These are phyloP conservation scores for Vireo griseus DNA, from an alignment of 2,797 vertebrate genomes.

Conservation along the genomic window DNA sequence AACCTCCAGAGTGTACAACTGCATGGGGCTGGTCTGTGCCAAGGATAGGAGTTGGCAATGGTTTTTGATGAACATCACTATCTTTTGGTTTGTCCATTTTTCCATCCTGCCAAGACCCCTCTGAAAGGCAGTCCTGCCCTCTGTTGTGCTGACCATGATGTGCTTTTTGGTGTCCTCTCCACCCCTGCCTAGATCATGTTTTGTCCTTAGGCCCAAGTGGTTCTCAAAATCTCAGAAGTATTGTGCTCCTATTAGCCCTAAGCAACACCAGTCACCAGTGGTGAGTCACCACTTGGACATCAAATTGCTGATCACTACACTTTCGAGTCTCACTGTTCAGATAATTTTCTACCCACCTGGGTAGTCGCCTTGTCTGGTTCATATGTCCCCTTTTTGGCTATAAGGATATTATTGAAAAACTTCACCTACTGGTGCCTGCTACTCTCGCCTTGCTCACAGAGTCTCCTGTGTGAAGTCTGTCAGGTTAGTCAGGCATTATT, in stretches of 20 bases:
- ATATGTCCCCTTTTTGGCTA: background rate
- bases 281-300: background rate
- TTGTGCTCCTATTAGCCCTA: background rate
- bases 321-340: background rate
- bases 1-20: background rate
- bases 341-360: background rate
- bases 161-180: background rate
- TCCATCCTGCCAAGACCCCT: background rate
- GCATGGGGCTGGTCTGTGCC: background rate
- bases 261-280: background rate
- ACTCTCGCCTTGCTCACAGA: background rate
- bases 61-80: background rate
- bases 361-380: background rate
- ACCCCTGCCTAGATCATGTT: background rate
- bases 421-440: background rate
- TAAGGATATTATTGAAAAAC: background rate
- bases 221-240: background rate
- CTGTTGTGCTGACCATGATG: background rate
- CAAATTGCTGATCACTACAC: fast-evolving
- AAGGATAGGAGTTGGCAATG: background rate
- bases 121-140: background rate
- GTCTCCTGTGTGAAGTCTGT: background rate
- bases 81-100: background rate
- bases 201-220: background rate
- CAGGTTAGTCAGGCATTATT: background rate